Conservation (phyloP, 2,888 invertebrate species). For the Aleiodes alternator region DNA sequence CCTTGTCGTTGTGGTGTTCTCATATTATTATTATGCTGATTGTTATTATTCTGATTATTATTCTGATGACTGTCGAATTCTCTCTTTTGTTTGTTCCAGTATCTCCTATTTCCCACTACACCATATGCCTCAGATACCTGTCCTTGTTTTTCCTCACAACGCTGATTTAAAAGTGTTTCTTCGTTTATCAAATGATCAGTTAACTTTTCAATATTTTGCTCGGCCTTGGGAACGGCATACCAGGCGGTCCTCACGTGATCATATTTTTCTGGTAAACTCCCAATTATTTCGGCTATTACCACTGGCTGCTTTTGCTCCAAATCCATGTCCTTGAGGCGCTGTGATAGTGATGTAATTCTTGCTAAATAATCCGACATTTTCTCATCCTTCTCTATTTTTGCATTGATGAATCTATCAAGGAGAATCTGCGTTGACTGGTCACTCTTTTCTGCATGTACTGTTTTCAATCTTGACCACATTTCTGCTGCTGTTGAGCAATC, state of each 20-base stretch:
- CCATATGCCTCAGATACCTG: not conserved
- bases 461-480: slow-evolving; percentile 22
- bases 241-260: slow-evolving; percentile 44
- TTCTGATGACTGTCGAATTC: too few species aligned
- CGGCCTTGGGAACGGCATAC: slow-evolving; percentile 41
- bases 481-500: slow-evolving; percentile 43
- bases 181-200: slow-evolving; percentile 43
- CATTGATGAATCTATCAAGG: slow-evolving; percentile 17
- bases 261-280: slow-evolving; percentile 41
- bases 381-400: not conserved
- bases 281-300: slow-evolving; percentile 48
- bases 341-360: slow-evolving; percentile 32
- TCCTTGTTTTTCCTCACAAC: slow-evolving; percentile 30
- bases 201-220: slow-evolving; percentile 41
- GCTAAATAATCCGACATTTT: slow-evolving; percentile 43
- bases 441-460: slow-evolving; percentile 29
- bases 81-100: too few species aligned
- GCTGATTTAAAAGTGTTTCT: slow-evolving; percentile 44
- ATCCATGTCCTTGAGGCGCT: slow-evolving; percentile 43
- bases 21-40: too few species aligned
- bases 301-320: slow-evolving; percentile 42
- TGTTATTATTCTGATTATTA: too few species aligned
- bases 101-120: not conserved
- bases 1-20: too few species aligned
- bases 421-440: slow-evolving; percentile 21